Evolutionary conservation across 2,113 vertebrate species (phyloP).

Genomic region (Merops nubicus): DNA sequence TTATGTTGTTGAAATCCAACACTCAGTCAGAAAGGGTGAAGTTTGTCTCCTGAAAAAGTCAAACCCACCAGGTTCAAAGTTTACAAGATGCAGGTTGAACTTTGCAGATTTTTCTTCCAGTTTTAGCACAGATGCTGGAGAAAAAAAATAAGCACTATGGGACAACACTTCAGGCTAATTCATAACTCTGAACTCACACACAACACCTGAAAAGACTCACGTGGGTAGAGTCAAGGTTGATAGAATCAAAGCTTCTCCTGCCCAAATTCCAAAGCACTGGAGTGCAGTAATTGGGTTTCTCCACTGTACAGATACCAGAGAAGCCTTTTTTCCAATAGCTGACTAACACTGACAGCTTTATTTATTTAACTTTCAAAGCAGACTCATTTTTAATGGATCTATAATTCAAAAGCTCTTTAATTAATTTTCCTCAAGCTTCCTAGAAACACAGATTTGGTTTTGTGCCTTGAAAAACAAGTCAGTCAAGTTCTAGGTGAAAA

Average conservation of each 20-base stretch:
- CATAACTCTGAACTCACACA: background rate
- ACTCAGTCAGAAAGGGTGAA: background rate
- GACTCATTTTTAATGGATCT: constrained; percentile 43
- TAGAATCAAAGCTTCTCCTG: background rate
- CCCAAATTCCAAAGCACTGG: background rate
- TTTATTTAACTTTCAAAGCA: constrained; percentile 43
- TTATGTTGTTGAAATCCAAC: background rate
- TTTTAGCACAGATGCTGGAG: background rate
- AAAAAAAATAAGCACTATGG: background rate
- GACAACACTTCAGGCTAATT: background rate
- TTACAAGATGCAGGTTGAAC: background rate
- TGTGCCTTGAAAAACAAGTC: constrained; percentile 28
- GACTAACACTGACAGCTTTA: constrained; percentile 17
- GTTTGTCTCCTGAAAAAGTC: background rate
- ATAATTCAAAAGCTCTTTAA: constrained; percentile 47
- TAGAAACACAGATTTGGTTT: constrained; percentile 21
- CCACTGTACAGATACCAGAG: background rate
- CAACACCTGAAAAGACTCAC: background rate
- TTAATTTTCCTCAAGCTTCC: constrained; percentile 41
- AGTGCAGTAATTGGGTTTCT: background rate
- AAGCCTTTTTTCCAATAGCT: background rate
- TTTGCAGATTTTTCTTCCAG: background rate
- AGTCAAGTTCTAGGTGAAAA: background rate
- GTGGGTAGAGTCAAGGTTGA: background rate
- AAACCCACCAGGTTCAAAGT: background rate